Evolutionary conservation across 2,888 invertebrate species (phyloP).

Genomic region (Aphodius granarius): DNA sequence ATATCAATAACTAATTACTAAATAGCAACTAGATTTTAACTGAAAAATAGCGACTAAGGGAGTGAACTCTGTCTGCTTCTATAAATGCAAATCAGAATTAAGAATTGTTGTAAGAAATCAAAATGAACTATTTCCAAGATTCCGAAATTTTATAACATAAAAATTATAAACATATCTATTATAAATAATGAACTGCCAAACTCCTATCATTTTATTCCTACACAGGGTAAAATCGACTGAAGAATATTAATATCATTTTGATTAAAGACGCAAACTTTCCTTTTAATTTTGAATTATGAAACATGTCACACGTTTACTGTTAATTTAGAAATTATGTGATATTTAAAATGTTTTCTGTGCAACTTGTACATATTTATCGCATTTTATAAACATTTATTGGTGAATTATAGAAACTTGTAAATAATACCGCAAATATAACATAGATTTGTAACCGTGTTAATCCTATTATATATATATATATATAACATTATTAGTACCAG

Average conservation of each 20-base stretch:
- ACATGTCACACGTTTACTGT: background rate
- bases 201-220: background rate
- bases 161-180: background rate
- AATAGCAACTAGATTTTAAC: too few relatives aligned
- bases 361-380: background rate
- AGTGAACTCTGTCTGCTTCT: too few relatives aligned
- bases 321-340: background rate
- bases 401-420: background rate
- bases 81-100: too few relatives aligned
- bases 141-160: too few relatives aligned
- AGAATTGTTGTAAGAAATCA: too few relatives aligned
- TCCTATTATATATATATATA: too few relatives aligned
- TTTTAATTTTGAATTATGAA: background rate
- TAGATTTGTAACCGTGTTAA: background rate
- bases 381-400: background rate
- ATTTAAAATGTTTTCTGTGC: background rate
- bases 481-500: too few relatives aligned
- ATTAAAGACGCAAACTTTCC: background rate
- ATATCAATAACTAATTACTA: too few relatives aligned
- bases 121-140: too few relatives aligned
- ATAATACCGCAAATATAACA: background rate
- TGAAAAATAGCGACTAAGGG: too few relatives aligned
- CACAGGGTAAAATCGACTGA: background rate
- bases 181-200: background rate
- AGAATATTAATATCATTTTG: background rate